Evolutionary conservation across 2,888 invertebrate genomes (phyloP).

Genomic region (Emmelina monodactyla): DNA sequence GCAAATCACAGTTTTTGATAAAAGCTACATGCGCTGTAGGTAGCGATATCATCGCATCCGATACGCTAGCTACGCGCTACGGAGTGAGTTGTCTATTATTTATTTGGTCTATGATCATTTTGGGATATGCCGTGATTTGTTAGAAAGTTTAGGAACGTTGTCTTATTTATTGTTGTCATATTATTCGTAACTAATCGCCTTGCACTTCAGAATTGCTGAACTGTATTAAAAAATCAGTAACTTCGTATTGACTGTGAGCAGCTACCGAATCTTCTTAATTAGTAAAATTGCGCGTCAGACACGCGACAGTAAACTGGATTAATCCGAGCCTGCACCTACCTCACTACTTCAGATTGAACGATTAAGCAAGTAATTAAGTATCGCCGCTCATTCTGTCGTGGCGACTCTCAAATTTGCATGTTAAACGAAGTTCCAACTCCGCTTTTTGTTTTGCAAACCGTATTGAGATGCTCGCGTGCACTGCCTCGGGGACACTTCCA

Average conservation of each 20-base stretch:
- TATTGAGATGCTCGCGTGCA: conserved; percentile 59
- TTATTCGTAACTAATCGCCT: too few species aligned
- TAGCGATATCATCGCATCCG: conserved; percentile 1
- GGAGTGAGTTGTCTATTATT: background rate
- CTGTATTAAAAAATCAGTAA: too few species aligned
- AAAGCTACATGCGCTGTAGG: conserved; percentile 4
- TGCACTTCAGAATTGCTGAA: too few species aligned
- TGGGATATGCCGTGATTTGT: too few species aligned
- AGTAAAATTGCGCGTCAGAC: conserved; percentile 3
- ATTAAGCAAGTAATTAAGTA: conserved; percentile 65
- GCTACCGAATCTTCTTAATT: too few species aligned
- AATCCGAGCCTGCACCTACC: conserved; percentile 32
- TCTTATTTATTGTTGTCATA: too few species aligned
- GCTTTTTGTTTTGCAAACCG: conserved; percentile 54
- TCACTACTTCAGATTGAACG: conserved; percentile 51
- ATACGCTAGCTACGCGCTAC: background rate
- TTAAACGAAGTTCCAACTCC: conserved; percentile 61
- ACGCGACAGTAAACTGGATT: conserved; percentile 7
- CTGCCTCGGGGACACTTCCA: conserved; percentile 29
- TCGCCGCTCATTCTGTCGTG: conserved; percentile 61
- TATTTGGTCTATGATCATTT: background rate
- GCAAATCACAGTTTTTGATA: conserved; percentile 25
- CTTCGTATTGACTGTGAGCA: too few species aligned
- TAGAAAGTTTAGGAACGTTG: too few species aligned
- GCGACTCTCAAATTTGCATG: conserved; percentile 65